Evolutionary conservation across 1,140 invertebrate species (phyloP).

Genomic region (Platorchestia sp.): DNA sequence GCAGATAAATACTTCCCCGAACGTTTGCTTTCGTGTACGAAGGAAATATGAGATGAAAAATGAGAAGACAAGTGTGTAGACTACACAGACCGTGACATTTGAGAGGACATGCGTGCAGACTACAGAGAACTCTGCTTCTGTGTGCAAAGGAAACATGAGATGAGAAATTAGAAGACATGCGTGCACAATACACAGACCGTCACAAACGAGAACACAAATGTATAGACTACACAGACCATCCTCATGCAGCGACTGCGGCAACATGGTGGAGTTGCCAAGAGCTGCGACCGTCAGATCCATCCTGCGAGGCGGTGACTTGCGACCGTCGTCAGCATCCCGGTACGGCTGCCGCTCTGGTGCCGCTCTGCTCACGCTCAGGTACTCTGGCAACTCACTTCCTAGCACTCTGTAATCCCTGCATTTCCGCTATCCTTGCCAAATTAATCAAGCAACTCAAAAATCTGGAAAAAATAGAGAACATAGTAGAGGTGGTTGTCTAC

Average conservation of each 20-base stretch:
- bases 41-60: no score
- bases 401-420: background rate
- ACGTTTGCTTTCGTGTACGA: no score
- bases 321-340: background rate
- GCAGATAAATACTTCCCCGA: no score
- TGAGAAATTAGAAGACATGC: no score
- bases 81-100: no score
- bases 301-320: background rate
- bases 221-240: constrained; percentile 15
- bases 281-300: constrained; percentile 10
- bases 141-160: no score
- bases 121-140: no score
- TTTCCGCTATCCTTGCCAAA: background rate
- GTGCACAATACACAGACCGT: no score
- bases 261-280: constrained; percentile 14
- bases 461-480: background rate
- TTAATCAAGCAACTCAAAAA: background rate
- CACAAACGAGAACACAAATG: no score
- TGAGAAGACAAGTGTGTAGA: no score
- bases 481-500: no score
- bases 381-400: background rate
- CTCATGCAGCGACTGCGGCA: constrained; percentile 14
- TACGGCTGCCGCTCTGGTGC: background rate
- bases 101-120: no score
- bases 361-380: background rate